These are phyloP conservation scores for Leptinotarsa tumamoca DNA, from an alignment of 2,888 invertebrate genomes.

Conservation along the genomic window DNA sequence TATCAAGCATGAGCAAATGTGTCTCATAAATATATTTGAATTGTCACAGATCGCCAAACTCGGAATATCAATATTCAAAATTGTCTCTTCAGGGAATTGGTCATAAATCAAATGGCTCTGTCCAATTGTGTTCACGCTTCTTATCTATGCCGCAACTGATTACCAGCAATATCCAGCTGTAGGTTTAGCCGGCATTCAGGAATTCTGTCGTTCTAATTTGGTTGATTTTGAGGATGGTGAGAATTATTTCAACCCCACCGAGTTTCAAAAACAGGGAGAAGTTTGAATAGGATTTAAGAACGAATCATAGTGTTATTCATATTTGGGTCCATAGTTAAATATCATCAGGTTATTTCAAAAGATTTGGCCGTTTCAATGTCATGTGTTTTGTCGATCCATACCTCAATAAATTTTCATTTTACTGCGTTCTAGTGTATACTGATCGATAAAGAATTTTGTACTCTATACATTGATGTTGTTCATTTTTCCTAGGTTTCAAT, in stretches of 20 bases:
- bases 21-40: background rate
- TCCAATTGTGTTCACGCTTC: background rate
- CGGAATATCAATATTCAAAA: background rate
- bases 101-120: background rate
- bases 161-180: background rate
- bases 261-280: background rate
- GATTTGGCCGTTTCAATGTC: too few relatives aligned
- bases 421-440: too few relatives aligned
- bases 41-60: background rate
- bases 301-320: too few relatives aligned
- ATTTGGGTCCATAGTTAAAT: too few relatives aligned
- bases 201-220: background rate
- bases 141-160: background rate
- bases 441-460: too few relatives aligned
- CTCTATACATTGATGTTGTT: too few relatives aligned
- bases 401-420: too few relatives aligned
- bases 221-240: background rate
- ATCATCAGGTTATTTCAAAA: too few relatives aligned
- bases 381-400: too few relatives aligned
- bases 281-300: too few relatives aligned
- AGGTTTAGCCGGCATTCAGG: background rate
- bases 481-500: too few relatives aligned
- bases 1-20: background rate
- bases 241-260: background rate
- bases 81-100: background rate